Percentiles rank a stretch among this genome's conserved stretches.
Conservation (phyloP, 2,888 invertebrate genomes). For the Bombylius major region DNA sequence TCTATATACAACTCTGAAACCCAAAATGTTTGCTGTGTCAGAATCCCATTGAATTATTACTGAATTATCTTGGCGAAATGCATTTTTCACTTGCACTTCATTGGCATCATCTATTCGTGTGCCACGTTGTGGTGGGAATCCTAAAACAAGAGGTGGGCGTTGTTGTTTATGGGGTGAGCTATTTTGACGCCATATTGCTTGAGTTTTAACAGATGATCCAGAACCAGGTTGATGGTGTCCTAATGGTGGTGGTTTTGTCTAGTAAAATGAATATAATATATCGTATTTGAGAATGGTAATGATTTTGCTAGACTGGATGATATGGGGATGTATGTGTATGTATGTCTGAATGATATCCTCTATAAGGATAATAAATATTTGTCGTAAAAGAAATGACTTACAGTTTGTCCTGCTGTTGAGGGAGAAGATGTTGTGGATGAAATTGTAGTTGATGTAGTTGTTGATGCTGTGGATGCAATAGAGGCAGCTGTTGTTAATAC, state of each 20-base stretch:
- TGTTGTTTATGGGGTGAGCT: constrained; percentile 36
- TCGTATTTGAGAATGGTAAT: not conserved
- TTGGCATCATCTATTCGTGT: constrained; percentile 53
- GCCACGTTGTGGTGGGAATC: constrained; percentile 51
- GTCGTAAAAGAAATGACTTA: not conserved
- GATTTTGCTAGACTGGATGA: not conserved
- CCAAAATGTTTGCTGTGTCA: constrained; percentile 73
- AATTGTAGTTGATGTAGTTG: constrained; percentile 23
- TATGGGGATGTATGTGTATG: not conserved
- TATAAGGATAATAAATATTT: no score
- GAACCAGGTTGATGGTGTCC: constrained; percentile 9
- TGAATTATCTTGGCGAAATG: constrained; percentile 68
- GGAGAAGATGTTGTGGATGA: constrained; percentile 10
- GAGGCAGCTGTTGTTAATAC: constrained; percentile 24
- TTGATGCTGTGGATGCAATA: constrained; percentile 25
- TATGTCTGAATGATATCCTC: no score
- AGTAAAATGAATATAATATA: no score
- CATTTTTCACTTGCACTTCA: constrained; percentile 75
- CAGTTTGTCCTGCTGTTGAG: constrained; percentile 12
- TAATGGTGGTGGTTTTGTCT: constrained; percentile 4
- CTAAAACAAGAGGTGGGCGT: constrained; percentile 59
- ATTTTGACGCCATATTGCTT: constrained; percentile 32
- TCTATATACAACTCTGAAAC: constrained; percentile 78
- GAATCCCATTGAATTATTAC: constrained; percentile 89
- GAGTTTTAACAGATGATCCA: constrained; percentile 32